Conservation (phyloP, 2,888 invertebrate genomes). For the Mimumesa dahlbomi region DNA sequence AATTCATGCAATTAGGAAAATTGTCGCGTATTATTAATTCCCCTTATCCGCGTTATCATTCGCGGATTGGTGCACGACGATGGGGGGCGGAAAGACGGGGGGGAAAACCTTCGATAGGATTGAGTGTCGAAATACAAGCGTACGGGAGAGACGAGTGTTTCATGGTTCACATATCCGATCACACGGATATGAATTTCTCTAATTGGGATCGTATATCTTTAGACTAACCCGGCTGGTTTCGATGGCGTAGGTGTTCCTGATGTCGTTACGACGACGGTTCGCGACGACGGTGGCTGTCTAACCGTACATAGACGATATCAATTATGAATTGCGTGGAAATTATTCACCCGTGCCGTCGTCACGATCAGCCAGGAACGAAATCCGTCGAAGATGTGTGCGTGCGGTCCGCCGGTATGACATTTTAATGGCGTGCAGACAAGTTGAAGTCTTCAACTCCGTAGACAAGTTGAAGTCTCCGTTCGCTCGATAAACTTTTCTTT, state of each 20-base stretch:
- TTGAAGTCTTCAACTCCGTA: constrained; percentile 53
- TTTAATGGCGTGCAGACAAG: constrained; percentile 63
- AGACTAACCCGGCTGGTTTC: constrained; percentile 1
- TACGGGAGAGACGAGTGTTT: background rate
- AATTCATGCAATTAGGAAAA: constrained; percentile 39
- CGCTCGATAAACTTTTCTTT: constrained; percentile 46
- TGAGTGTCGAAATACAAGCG: constrained; percentile 43
- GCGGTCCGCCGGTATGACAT: constrained; percentile 41
- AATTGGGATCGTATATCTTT: constrained; percentile 44
- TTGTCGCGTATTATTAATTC: constrained; percentile 50
- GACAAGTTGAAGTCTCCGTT: constrained; percentile 52
- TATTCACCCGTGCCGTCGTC: constrained; percentile 65
- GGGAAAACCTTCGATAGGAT: constrained; percentile 14
- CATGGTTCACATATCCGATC: constrained; percentile 18
- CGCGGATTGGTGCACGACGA: constrained; percentile 12
- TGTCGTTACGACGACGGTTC: constrained; percentile 17
- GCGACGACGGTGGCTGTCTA: constrained; percentile 37
- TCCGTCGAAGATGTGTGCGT: constrained; percentile 34
- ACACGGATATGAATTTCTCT: constrained; percentile 37
- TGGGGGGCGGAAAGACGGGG: no score
- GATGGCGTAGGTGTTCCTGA: constrained; percentile 30
- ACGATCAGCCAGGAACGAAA: constrained; percentile 56
- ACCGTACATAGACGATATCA: constrained; percentile 56
- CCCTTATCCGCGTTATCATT: constrained; percentile 2
- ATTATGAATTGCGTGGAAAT: constrained; percentile 61